Evolutionary conservation across 2,888 invertebrate genomes (phyloP).

Genomic region (Diplolepis rosae): DNA sequence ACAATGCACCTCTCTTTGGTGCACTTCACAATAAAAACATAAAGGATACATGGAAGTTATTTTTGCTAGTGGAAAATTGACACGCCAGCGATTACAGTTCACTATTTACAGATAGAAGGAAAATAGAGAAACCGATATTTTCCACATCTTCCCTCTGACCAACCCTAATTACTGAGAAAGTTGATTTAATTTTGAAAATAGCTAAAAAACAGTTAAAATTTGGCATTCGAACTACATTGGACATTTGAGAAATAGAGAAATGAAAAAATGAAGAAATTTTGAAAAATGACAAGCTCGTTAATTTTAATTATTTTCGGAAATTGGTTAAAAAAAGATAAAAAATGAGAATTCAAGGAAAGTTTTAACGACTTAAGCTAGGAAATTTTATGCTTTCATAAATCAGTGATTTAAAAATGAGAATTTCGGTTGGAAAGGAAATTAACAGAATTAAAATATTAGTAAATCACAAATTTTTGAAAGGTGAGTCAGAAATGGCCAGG

Average conservation of each 20-base stretch:
- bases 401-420: no score
- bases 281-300: background rate
- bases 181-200: background rate
- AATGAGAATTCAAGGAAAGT: no score
- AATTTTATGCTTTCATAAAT: no score
- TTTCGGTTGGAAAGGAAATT: no score
- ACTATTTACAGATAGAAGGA: slow-evolving; percentile 44
- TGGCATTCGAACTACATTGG: no score
- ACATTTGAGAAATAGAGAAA: background rate
- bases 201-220: no score
- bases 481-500: no score
- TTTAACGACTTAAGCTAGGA: no score
- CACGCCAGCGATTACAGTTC: slow-evolving; percentile 48
- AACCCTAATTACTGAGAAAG: background rate
- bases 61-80: slow-evolving; percentile 41
- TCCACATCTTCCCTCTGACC: background rate
- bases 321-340: no score
- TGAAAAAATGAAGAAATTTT: background rate
- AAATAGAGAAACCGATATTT: slow-evolving; percentile 8
- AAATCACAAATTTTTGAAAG: no score
- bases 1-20: background rate
- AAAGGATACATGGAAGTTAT: slow-evolving; percentile 37
- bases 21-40: background rate
- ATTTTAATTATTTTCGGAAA: no score
- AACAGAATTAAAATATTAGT: no score